Base-by-base conservation (phyloP, 2,113 vertebrate species). In the Hippolais icterina region DNA sequence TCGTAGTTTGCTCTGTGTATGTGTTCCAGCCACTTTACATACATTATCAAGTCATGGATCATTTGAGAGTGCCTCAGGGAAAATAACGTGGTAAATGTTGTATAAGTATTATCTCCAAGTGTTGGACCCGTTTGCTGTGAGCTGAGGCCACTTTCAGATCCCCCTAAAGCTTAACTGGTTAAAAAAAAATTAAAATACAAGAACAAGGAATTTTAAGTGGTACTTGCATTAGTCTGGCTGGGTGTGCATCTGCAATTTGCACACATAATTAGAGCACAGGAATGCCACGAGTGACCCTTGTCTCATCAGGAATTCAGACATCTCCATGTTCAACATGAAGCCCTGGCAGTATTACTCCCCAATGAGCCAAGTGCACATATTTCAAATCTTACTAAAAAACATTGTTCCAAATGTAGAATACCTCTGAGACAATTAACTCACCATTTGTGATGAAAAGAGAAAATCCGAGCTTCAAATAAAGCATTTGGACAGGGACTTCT, bases 31-130 rank as follows among this genome's bases (percentile, higher is more conserved):
- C 74, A 91, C 77, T 90, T 94, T 92, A 78, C 83, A 87, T 95
- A 87, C 66, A 92, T 96, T 96, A 92, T 91, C 93, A 91, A 93
- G 91, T 93, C 94, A 94, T 95, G 93, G 83, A 86, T 92, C 91
- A 79, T 89, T 96, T 90, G 82, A 60, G 63, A 87, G 61, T 64
- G 79, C 95, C 93, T 88, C 70, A 78, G 90, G 93, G 87, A 96
- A 94, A 93, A 90, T 92, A 89, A 77, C 16, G 60, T 86, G 79
- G 69, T 90, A 92, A 96, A 95, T 92, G 87, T 68, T 89, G 89
- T 92, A 63, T 78, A 96, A 95, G 93, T 92, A 76, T 93, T 92
- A 78, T 93, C 78, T 94, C 3, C 6, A 83, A 91, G 53, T 13
- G 15, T 61, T 86, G 68, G 84, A 54, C 65, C 16, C 5, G 0